Conservation (phyloP, 1,140 invertebrate species). For the Drosophila burlai region DNA sequence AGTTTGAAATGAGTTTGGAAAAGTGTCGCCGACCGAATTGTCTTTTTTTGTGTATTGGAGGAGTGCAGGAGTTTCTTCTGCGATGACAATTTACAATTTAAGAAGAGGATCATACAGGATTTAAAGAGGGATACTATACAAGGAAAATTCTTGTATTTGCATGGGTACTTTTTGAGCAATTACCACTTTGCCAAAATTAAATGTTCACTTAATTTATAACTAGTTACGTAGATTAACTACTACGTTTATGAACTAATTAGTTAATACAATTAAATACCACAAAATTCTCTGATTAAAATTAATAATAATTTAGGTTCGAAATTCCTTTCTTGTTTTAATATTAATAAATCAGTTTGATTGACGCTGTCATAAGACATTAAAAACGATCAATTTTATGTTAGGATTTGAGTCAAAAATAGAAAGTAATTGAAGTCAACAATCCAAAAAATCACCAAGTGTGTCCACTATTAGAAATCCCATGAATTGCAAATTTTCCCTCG, state of each 20-base stretch:
- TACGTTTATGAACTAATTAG: background rate
- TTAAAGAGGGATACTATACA: background rate
- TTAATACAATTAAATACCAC: background rate
- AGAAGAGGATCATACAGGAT: background rate
- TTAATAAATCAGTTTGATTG: background rate
- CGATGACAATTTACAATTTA: background rate
- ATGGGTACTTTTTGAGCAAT: background rate
- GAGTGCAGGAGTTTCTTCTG: background rate
- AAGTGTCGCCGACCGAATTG: conserved; percentile 32
- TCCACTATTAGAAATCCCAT: conserved; percentile 2
- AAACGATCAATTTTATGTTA: background rate
- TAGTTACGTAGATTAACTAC: no score
- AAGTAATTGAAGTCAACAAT: background rate
- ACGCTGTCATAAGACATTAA: background rate
- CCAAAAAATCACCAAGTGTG: background rate
- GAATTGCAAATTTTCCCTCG: conserved; percentile 11
- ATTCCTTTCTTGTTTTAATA: background rate
- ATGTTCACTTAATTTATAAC: background rate
- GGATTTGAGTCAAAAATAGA: background rate
- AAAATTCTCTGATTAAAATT: background rate
- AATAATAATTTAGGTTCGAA: no score
- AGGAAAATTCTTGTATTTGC: background rate
- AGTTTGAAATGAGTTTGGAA: conserved; percentile 55
- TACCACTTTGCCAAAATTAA: background rate
- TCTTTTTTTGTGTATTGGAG: background rate